Base-by-base conservation (phyloP, 2,888 invertebrate genomes). In the Andrena minutula region DNA sequence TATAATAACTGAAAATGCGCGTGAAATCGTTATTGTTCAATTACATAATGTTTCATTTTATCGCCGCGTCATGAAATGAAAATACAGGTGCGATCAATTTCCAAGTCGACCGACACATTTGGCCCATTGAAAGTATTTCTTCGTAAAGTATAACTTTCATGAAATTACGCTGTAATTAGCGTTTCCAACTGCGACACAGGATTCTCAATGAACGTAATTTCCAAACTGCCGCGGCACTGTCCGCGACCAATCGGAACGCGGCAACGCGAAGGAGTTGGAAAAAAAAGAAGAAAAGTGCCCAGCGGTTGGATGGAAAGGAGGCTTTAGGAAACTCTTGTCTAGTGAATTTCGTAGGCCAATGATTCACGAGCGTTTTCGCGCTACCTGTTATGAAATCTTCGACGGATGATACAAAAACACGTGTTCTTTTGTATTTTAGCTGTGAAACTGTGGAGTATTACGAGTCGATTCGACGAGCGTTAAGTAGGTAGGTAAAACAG, bases 341-440 rank as follows among this genome's bases (percentile, higher is more conserved):
- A 88, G 88, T 81, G 68, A 86, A 61, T 88, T 88, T 85, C 51
- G 75, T 61, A 78, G 78, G 68, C 83, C 82, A 82, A 86, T 86
- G 84, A 75, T 84, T 76, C 61, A 79, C 76, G 65, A 77, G 78
- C 79, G 82, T 91, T 90, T 91, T 90, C 91, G 91, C 91, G 90
- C 86, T 90, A 89, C 82, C 87, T 88, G 89, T 89, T 91, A 90
- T 88, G 89, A 91, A 89, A 90, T 81, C 85, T 61, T 83, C 79
- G 84, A 88, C 85, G 82, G 88, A 80, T 82, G 84, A 82, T 73
- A 86, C 79, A 80, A 85, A 89, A 87, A 88, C 90, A 89, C 90
- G 90, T 90, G 89, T 89, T 85, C 84, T 84, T 82, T 76, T 60
- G 60, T 53, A 69, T 75, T 82, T 70, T 73, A 74, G 64, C 69